Evolutionary conservation across 1,140 invertebrate genomes (phyloP).

Genomic region (Cherax quadricarinatus): DNA sequence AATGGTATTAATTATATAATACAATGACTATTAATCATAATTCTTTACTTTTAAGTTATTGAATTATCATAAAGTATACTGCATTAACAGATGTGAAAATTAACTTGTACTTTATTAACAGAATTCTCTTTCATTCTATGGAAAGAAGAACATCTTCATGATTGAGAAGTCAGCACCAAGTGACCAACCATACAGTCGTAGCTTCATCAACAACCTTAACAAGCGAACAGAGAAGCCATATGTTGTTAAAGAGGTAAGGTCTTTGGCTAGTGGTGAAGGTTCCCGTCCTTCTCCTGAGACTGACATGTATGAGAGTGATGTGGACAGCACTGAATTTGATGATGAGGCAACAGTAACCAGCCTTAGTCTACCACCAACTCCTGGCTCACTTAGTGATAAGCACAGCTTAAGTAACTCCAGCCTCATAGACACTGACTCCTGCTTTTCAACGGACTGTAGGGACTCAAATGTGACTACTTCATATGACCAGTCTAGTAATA

Average conservation of each 20-base stretch:
- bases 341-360: conserved; percentile 49
- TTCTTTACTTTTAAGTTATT: not conserved
- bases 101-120: conserved; percentile 14
- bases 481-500: not conserved
- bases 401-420: conserved; percentile 51
- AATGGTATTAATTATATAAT: no score
- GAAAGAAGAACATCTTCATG: conserved; percentile 53
- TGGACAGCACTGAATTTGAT: conserved; percentile 45
- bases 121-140: conserved; percentile 44
- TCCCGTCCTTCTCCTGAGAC: conserved; percentile 8
- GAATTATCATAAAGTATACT: not conserved
- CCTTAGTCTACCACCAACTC: conserved; percentile 53
- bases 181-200: conserved; percentile 33
- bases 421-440: conserved; percentile 62
- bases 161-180: not conserved
- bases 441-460: conserved; percentile 35
- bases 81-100: not conserved
- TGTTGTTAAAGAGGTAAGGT: conserved; percentile 63
- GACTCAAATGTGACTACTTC: not conserved
- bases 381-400: conserved; percentile 41
- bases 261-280: conserved; percentile 14
- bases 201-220: conserved; percentile 60
- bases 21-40: not conserved
- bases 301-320: conserved; percentile 38
- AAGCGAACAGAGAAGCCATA: conserved; percentile 60